Evolutionary conservation across 2,113 vertebrate genomes (phyloP).

Genomic region (Siniperca knerii): DNA sequence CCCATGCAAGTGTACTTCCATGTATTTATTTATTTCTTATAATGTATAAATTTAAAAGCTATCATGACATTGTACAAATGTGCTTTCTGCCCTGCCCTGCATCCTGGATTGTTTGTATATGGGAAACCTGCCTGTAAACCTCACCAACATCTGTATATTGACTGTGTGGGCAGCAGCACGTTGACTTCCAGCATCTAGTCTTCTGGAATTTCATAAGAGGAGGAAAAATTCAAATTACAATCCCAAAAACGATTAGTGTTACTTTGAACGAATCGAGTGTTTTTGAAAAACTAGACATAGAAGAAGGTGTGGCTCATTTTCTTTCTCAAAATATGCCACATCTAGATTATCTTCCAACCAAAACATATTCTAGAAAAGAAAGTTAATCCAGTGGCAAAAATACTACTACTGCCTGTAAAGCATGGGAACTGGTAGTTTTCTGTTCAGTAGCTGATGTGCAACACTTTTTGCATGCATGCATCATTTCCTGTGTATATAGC

Average conservation of each 20-base stretch:
- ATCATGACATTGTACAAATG: not conserved
- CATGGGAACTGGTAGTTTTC: not conserved
- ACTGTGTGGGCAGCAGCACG: slow-evolving; percentile 20
- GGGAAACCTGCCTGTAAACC: slow-evolving; percentile 31
- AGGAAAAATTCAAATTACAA: not conserved
- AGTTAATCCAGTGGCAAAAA: not conserved
- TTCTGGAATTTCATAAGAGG: slow-evolving; percentile 7
- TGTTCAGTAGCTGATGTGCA: not conserved
- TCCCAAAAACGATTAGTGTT: not conserved
- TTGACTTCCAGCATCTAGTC: slow-evolving; percentile 3
- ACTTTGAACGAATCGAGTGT: not conserved
- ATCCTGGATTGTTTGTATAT: slow-evolving; percentile 41
- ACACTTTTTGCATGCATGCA: not conserved
- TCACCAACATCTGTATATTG: slow-evolving; percentile 41
- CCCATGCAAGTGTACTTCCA: not conserved
- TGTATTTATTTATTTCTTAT: not conserved
- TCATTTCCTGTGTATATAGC: not conserved
- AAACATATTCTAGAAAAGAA: not conserved
- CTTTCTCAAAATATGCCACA: not conserved
- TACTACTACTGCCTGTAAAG: not conserved
- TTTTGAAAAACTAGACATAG: not conserved
- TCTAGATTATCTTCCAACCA: not conserved
- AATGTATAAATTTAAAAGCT: not conserved
- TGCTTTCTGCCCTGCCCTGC: slow-evolving; percentile 4
- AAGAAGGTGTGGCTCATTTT: not conserved